Base-by-base conservation (phyloP, 1,140 invertebrate species). In the Brachionus manjavacas region DNA sequence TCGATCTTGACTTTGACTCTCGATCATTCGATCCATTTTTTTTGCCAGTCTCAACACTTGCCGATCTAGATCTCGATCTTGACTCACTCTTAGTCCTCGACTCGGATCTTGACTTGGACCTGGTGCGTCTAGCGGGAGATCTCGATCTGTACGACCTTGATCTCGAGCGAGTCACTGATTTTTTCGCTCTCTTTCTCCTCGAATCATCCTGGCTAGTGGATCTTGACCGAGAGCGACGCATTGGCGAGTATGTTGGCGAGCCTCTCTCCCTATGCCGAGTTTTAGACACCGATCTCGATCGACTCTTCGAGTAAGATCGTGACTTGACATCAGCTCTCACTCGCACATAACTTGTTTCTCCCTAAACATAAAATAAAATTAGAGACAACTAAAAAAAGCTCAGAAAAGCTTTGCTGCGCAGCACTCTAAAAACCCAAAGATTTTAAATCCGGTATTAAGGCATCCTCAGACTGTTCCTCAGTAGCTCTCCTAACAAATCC, bases 81-180 rank as follows among this genome's bases (percentile, higher is more conserved):
- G 72, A 76, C 11, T 49, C 46, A 1, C 41, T 49, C 28, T 43
- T 74, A 43, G 14, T n/a, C 43, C 16, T 74, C 11, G 70, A 74
- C 12, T 74, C 70, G 12, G 79, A 81, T 28, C 79, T 35, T 0
- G 79, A 39, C 9, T 52, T 52, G 4, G 79, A 64, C 35, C 35
- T 46, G 20, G 49, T 81, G 28, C 52, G 28, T 76, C 20, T 23
- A 6, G 46, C 41, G 25, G 72, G 72, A 3, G 72, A 68, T 7
- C 31, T 81, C 9, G 79, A 68, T 81, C 25, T 60, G 49, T 46
- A 46, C 9, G 52, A 81, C 31, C 79, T 60, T 11, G 79, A 81
- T 28, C 64, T 81, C 6, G 79, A 81, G 20, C 79, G 49, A 31
- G 79, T 64, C 3, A 4, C 16, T 4, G 76, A 55, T 20, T 80